Percentiles rank a stretch among this genome's conserved stretches.
phyloP scores from a whole-genome alignment of 2,797 vertebrate species.

The Dendrocincla tyrannina region DNA sequence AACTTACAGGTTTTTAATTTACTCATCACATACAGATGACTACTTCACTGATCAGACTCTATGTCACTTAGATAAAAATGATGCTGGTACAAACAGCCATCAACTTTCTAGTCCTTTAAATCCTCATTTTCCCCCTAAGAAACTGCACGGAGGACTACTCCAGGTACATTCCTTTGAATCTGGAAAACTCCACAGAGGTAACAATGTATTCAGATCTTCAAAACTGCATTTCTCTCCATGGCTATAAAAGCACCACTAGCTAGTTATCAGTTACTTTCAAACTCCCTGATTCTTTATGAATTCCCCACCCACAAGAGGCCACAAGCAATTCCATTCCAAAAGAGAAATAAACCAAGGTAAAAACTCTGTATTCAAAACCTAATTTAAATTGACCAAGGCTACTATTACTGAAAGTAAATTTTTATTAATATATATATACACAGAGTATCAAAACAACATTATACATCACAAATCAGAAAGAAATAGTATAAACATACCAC shows the following conservation, averaged over 20 bases:
- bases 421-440: neutral
- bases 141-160: neutral
- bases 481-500: slow-evolving; percentile 87
- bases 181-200: neutral
- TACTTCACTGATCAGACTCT: neutral
- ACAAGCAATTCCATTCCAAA: neutral
- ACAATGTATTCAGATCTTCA: neutral
- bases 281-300: neutral
- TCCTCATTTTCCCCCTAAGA: neutral
- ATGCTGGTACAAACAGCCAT: neutral
- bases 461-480: neutral
- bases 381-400: neutral
- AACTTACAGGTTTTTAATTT: neutral
- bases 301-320: neutral
- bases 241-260: neutral
- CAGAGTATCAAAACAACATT: neutral
- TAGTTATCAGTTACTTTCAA: neutral
- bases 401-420: neutral
- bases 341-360: neutral
- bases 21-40: neutral
- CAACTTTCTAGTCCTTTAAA: neutral
- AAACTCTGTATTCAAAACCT: neutral
- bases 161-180: neutral
- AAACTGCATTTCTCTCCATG: neutral
- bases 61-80: neutral